Base-by-base conservation (phyloP, 2,888 invertebrate genomes). In the Apotomis betuletana region DNA sequence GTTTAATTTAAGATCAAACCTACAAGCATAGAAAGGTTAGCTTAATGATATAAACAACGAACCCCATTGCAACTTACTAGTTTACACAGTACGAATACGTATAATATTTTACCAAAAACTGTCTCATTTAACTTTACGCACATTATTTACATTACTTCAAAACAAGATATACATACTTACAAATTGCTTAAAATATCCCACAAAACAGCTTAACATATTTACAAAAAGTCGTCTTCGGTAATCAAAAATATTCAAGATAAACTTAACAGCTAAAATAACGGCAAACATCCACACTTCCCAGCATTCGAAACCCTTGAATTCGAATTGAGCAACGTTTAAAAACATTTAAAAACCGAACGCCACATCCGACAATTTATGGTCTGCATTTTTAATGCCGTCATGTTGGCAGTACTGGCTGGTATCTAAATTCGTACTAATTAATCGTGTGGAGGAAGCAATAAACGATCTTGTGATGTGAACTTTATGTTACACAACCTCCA, bases 381-480 rank as follows among this genome's bases (percentile, higher is more conserved):
- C 72, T 68, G 72, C 68, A 72, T 72, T 72, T 70, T 72, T 72
- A 71, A 68, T 67, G 36, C 61, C 67, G 67, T 69, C 70, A 67
- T 57, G 76, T 73, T 76, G 74, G 74, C 74, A 75, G 70, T 69
- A 61, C 64, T 64, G 72, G 55, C 36, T 38, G 55, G 51, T 67
- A 69, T 73, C 72, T 76, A 75, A 75, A 75, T 75, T 67, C 72
- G 73, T 71, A 63, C 73, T 79, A 80, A 83, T 83, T 80, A 80
- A 80, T 74, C 67, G 36, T 52, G 54, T 77, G 67, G 75, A 80
- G 79, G 82, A 80, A 82, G 79, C 79, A 78, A 76, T 82, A 79
- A 82, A 79, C 77, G 79, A 77, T 70, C 75, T 76, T 80, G 80
- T 81, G 81, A 82, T 78, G 75, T 81, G 79, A 74, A 75, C 74